These are phyloP conservation scores for Leptinotarsa rubiginosa DNA, from an alignment of 2,888 invertebrate genomes.

Conservation along the genomic window DNA sequence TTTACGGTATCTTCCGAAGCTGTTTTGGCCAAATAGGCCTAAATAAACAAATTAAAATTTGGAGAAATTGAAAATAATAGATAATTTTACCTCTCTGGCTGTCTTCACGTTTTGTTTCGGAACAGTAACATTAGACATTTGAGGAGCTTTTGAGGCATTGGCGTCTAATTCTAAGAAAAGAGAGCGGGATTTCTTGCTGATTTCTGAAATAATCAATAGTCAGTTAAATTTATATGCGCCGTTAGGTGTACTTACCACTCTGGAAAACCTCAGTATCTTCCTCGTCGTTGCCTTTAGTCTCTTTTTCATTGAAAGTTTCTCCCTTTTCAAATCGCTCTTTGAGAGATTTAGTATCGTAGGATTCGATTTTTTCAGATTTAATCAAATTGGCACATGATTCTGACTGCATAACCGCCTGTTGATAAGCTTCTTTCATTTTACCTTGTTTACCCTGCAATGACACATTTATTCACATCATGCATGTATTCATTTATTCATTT, in stretches of 20 bases:
- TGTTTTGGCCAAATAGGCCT: conserved; percentile 70
- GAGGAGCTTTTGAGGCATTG: conserved; percentile 74
- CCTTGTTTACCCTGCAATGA: conserved; percentile 83
- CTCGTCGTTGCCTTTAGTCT: conserved; percentile 69
- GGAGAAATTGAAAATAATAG: background rate
- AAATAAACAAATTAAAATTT: conserved; percentile 34
- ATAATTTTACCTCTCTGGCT: conserved; percentile 68
- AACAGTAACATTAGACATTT: conserved; percentile 71
- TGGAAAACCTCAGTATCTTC: conserved; percentile 83
- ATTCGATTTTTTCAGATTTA: conserved; percentile 69
- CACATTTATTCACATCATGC: background rate
- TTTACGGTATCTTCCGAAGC: conserved; percentile 79
- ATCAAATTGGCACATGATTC: conserved; percentile 70
- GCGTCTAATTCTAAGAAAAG: conserved; percentile 89
- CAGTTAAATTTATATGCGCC: background rate
- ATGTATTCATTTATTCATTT: too few relatives aligned
- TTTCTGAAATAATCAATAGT: conserved; percentile 69
- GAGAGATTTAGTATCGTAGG: conserved; percentile 66
- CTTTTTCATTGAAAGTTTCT: conserved; percentile 72
- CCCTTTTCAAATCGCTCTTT: conserved; percentile 88
- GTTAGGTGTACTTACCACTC: conserved; percentile 71
- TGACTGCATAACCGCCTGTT: conserved; percentile 87
- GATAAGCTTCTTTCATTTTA: conserved; percentile 92
- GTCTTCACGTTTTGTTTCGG: conserved; percentile 73
- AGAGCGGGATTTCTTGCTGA: conserved; percentile 87